Percentiles rank a stretch among this genome's conserved stretches.
phyloP scores from a whole-genome alignment of 2,888 invertebrate genomes.

The Trachelus iudaicus region DNA sequence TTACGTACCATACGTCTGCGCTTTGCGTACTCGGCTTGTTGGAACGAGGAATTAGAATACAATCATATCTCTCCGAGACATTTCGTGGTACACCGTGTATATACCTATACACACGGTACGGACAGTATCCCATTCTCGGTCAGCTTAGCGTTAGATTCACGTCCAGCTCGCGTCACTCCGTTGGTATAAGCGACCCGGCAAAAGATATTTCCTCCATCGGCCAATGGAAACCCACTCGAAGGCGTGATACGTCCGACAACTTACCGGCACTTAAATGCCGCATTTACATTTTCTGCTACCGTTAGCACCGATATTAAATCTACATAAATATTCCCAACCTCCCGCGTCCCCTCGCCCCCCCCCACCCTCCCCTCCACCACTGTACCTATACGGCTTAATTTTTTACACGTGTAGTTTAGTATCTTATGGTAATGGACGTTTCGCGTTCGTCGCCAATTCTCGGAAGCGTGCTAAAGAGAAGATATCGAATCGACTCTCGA shows the following conservation, averaged over 20 bases:
- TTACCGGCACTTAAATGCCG: conserved; percentile 50
- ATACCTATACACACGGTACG: not conserved
- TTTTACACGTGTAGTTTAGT: conserved; percentile 56
- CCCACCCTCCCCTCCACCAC: too few species aligned
- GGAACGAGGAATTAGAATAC: conserved; percentile 28
- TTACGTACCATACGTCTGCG: conserved; percentile 6
- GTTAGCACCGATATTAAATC: conserved; percentile 45
- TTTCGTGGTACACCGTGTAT: conserved; percentile 12
- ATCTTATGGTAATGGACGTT: conserved; percentile 53
- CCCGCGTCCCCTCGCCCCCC: not conserved
- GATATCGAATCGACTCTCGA: not conserved
- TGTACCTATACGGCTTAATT: conserved; percentile 37
- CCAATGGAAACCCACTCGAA: conserved; percentile 28
- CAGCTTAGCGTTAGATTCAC: not conserved
- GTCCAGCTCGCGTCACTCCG: not conserved
- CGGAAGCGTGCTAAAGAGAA: conserved; percentile 1
- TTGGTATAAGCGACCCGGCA: not conserved
- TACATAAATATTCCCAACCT: conserved; percentile 50
- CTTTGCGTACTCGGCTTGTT: conserved; percentile 11
- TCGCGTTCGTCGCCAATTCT: conserved; percentile 42
- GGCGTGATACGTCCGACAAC: conserved; percentile 37
- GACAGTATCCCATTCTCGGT: not conserved
- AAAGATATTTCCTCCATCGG: not conserved
- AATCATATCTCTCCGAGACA: conserved; percentile 34
- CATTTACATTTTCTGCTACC: conserved; percentile 60